These are phyloP conservation scores for Nezara viridula DNA, from an alignment of 2,888 invertebrate species.

Conservation along the genomic window DNA sequence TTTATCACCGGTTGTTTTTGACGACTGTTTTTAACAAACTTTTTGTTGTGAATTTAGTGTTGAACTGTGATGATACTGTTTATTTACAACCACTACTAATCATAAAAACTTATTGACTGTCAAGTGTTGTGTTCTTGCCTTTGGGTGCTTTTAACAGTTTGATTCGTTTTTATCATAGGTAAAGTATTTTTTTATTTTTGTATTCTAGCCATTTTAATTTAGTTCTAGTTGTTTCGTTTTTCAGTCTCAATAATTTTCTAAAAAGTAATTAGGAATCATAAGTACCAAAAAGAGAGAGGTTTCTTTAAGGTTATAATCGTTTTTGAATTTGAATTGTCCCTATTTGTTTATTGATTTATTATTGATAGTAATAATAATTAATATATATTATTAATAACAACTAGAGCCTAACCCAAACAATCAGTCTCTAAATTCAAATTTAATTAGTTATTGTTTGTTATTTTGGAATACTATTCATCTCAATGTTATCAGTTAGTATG, in stretches of 20 bases:
- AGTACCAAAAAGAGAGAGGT: conserved; percentile 27
- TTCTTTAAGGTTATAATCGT: conserved; percentile 7
- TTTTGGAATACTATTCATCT: neutral
- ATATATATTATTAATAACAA: neutral
- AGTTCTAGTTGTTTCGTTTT: neutral
- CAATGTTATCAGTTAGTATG: conserved; percentile 9
- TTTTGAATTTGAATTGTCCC: conserved; percentile 19
- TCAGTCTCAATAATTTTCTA: neutral
- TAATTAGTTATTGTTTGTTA: neutral
- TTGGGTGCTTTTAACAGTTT: neutral
- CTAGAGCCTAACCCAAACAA: neutral
- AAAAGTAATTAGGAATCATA: conserved; percentile 20
- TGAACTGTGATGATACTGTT: neutral
- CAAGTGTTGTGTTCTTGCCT: conserved; percentile 36
- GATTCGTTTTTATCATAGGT: neutral
- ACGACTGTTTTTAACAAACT: neutral
- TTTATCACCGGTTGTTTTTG: conserved; percentile 39
- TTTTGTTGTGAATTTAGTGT: neutral
- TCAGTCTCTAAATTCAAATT: neutral
- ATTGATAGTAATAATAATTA: neutral
- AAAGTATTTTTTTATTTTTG: neutral
- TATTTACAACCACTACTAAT: neutral
- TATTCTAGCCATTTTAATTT: neutral
- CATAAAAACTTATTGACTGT: neutral
- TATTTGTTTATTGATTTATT: conserved; percentile 19